Evolutionary conservation across 2,797 vertebrate species (phyloP).

Genomic region (Holocentrus rufus): DNA sequence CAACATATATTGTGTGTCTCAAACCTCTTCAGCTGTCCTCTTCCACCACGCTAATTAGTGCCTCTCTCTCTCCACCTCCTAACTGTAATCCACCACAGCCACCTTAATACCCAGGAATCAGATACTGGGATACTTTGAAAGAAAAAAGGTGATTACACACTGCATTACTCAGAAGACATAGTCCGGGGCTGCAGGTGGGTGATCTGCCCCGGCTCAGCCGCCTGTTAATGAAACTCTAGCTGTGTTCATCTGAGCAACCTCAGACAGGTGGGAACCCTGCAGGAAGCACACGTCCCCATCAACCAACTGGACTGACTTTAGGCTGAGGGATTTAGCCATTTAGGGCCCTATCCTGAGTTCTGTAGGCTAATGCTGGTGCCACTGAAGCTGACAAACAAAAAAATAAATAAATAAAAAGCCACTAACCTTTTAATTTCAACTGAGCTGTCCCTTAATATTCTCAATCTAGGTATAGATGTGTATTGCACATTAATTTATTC

Average conservation of each 20-base stretch:
- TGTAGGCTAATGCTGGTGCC: no score
- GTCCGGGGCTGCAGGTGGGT: neutral
- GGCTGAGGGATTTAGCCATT: conserved; percentile 2
- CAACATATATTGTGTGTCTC: neutral
- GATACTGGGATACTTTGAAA: neutral
- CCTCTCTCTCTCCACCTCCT: neutral
- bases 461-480: neutral
- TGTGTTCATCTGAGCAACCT: conserved; percentile 13
- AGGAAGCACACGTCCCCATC: neutral
- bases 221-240: conserved; percentile 23
- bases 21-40: conserved; percentile 21
- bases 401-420: no score
- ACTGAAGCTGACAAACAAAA: neutral
- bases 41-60: neutral
- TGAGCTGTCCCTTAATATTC: neutral
- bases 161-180: neutral
- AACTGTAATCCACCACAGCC: conserved; percentile 1
- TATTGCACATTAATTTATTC: neutral
- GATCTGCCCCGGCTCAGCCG: neutral
- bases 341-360: neutral
- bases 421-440: neutral
- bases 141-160: neutral
- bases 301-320: conserved; percentile 11
- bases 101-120: conserved; percentile 1
- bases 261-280: conserved; percentile 19